These are phyloP conservation scores for Hydrotaea cyrtoneurina DNA, from an alignment of 2,888 invertebrate species.

Conservation along the genomic window DNA sequence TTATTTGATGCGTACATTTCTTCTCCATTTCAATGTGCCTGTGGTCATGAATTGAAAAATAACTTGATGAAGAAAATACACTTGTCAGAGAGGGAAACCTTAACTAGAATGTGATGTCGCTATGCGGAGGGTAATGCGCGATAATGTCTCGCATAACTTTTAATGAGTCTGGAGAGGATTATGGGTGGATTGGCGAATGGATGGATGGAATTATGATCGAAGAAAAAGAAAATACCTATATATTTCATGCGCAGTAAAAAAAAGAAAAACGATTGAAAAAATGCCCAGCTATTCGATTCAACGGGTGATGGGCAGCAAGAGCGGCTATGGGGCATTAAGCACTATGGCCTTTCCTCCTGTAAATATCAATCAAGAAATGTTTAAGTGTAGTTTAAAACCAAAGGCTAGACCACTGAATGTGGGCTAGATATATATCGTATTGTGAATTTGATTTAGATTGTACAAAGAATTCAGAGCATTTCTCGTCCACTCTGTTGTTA, in stretches of 20 bases:
- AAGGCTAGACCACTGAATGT: too few species aligned
- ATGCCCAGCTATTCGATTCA: background rate
- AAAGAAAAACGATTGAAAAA: background rate
- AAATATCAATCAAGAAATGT: too few species aligned
- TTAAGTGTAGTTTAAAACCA: too few species aligned
- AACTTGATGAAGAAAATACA: background rate
- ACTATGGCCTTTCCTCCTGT: too few species aligned
- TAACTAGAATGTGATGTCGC: background rate
- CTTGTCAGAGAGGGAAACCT: background rate
- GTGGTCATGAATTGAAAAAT: slow-evolving; percentile 29
- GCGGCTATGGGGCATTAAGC: too few species aligned
- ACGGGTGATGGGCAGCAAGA: background rate
- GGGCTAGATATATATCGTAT: too few species aligned
- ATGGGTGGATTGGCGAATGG: background rate
- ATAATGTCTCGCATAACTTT: slow-evolving; percentile 26
- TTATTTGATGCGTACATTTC: slow-evolving; percentile 39
- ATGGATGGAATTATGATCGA: slow-evolving; percentile 14
- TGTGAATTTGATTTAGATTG: too few species aligned
- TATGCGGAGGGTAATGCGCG: slow-evolving; percentile 1
- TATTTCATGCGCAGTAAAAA: slow-evolving; percentile 4
- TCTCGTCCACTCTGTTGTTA: too few species aligned
- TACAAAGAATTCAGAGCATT: too few species aligned
- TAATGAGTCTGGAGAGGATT: slow-evolving; percentile 32
- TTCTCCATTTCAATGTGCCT: slow-evolving; percentile 5
- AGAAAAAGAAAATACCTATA: background rate